Base-by-base conservation (phyloP, 2,113 vertebrate species). In the Mola mola region DNA sequence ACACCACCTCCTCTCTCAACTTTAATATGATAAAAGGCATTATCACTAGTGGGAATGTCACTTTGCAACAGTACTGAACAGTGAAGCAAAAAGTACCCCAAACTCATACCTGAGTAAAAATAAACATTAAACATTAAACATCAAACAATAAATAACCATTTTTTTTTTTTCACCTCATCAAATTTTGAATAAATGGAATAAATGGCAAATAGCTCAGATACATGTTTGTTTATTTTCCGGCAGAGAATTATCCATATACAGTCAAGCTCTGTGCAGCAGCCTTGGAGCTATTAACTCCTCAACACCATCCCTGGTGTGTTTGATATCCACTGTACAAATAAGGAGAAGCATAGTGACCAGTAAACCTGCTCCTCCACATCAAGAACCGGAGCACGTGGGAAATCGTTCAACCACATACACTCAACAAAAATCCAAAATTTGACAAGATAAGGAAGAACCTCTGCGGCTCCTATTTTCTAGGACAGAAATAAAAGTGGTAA, bases 211-310 rank as follows among this genome's bases (percentile, higher is more conserved):
- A 4, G 10, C 17, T 79, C 36, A 51, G 26, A 36, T 7, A 10
- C 4, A 49, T 1, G 16, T 63, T 41, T 21, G 15, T 82, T 82
- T 72, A 78, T 72, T 87, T 78, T 25, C 25, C 28, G 21, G 9
- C 40, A 33, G 40, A 72, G 3, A 63, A 44, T 59, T 21, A 42
- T 62, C 15, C 57, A 40, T n/a, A 47, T 44, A 77, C 51, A 75
- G 33, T 66, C 7, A 12, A 29, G 10, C 29, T 34, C 26, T 31
- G 33, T 19, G 20, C 16, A n/a, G n/a, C 28, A 29, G 28, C 38
- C 48, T 52, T 28, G 21, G 36, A 71, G 26, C 24, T 46, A 1
- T 26, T 20, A 47, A 49, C 42, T 53, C 50, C 24, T 47, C 41
- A 28, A 5, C 16, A 20, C 16, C 33, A 1, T 22, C 13, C 10